phyloP scores from a whole-genome alignment of 2,797 vertebrate species.

The Darevskia mixta region DNA sequence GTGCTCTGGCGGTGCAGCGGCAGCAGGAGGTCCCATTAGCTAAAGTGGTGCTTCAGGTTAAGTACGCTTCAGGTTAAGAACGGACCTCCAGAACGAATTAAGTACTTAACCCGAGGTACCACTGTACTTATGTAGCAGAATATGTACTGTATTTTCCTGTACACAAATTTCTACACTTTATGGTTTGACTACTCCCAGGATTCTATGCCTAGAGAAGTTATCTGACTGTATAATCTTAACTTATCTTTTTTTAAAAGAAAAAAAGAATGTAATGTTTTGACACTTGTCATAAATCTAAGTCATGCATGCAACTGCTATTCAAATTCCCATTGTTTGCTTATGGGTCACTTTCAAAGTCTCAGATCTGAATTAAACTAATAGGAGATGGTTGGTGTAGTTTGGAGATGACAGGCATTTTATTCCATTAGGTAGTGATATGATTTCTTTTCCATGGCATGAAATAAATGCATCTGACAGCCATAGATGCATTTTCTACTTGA shows the following conservation, averaged over 20 bases:
- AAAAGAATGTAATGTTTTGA: background rate
- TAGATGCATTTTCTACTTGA: slow-evolving; percentile 57
- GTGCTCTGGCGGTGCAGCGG: too few relatives aligned
- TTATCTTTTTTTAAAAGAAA: background rate
- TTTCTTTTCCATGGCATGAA: slow-evolving; percentile 38
- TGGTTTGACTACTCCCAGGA: background rate
- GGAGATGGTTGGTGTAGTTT: slow-evolving; percentile 23
- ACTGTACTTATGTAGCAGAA: too few relatives aligned
- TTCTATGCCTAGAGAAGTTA: background rate
- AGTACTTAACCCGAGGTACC: too few relatives aligned
- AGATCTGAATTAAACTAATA: background rate
- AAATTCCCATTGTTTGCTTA: background rate
- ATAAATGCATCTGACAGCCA: slow-evolving; percentile 63
- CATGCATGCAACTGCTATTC: background rate
- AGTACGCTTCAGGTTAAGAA: too few relatives aligned
- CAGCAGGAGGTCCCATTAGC: too few relatives aligned
- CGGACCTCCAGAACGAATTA: too few relatives aligned
- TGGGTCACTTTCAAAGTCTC: slow-evolving; percentile 35
- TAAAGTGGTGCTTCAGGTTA: too few relatives aligned
- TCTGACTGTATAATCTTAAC: background rate
- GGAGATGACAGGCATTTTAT: slow-evolving; percentile 42
- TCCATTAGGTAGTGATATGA: slow-evolving; percentile 35
- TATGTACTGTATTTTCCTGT: background rate
- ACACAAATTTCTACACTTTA: fast-evolving
- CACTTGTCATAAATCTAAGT: background rate